phyloP scores from a whole-genome alignment of 35 echinoderm and acorn worm genomes.

The Apostichopus californicus region DNA sequence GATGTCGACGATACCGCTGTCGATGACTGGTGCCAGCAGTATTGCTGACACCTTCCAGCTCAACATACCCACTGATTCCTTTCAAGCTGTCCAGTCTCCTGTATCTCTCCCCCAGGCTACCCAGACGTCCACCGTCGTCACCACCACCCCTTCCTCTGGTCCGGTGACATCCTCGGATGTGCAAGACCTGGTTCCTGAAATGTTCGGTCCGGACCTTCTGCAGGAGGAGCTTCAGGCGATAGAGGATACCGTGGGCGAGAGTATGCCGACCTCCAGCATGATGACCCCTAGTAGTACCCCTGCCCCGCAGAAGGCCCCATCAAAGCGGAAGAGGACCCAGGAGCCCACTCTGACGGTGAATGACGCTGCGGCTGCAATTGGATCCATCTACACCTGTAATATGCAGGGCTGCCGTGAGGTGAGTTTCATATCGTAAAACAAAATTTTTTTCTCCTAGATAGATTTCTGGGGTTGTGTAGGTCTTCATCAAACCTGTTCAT shows the following conservation, averaged over 20 bases:
- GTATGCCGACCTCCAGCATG: constrained; percentile 49
- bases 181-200: constrained; percentile 35
- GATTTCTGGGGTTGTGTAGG: no score
- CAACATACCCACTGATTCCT: neutral
- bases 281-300: constrained; percentile 33
- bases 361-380: constrained; percentile 89
- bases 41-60: constrained; percentile 43
- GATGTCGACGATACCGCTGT: constrained; percentile 5
- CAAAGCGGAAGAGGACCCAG: neutral
- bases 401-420: constrained; percentile 73
- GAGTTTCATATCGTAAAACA: constrained; percentile 2
- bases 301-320: neutral
- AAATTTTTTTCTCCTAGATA: no score
- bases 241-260: constrained; percentile 28
- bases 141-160: constrained; percentile 3
- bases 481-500: no score
- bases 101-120: neutral
- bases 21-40: neutral
- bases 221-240: constrained; percentile 23
- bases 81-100: constrained; percentile 36
- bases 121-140: neutral
- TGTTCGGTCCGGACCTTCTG: constrained; percentile 10
- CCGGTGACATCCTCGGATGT: constrained; percentile 6
- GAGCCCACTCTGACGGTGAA: constrained; percentile 61
- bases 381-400: constrained; percentile 78